A percentile compares a stretch with the other conserved stretches of the same genome.
phyloP scores from a whole-genome alignment of 2,888 invertebrate species.

The Diarsia brunnea region DNA sequence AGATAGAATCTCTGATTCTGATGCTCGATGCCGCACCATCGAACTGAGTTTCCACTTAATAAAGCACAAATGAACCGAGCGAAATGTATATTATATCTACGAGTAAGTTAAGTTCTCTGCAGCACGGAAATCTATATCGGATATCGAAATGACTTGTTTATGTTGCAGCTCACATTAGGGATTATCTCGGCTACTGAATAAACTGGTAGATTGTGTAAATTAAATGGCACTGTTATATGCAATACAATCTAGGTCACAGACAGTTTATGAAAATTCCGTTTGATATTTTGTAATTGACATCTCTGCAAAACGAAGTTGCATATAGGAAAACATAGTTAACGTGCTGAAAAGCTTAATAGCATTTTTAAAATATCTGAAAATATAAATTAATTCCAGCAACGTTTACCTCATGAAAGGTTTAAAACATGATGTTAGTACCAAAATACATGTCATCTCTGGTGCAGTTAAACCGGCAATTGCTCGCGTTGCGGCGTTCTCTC shows the following conservation, averaged over 20 bases:
- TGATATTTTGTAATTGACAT: background rate
- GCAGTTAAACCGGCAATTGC: constrained; percentile 35
- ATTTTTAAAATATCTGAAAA: too few relatives aligned
- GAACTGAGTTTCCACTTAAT: constrained; percentile 83
- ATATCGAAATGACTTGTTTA: constrained; percentile 71
- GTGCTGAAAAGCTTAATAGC: background rate
- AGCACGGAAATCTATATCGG: constrained; percentile 71
- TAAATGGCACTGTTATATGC: constrained; percentile 5
- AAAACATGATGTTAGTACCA: constrained; percentile 6
- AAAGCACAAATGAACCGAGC: constrained; percentile 84
- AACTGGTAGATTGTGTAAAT: constrained; percentile 17
- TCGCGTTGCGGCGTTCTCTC: constrained; percentile 28
- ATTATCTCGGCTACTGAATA: constrained; percentile 1
- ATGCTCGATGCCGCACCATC: constrained; percentile 60
- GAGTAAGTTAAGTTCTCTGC: constrained; percentile 65
- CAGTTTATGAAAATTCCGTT: background rate
- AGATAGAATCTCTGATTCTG: constrained; percentile 67
- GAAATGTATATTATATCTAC: constrained; percentile 81
- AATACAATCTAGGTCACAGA: background rate
- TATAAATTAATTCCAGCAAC: background rate
- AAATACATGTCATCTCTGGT: constrained; percentile 18
- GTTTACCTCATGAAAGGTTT: background rate
- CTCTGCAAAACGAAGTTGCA: background rate
- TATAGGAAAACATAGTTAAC: background rate
- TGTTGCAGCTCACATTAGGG: constrained; percentile 59